Conservation (phyloP, 2,888 invertebrate species). For the Ophion obscuratus region DNA sequence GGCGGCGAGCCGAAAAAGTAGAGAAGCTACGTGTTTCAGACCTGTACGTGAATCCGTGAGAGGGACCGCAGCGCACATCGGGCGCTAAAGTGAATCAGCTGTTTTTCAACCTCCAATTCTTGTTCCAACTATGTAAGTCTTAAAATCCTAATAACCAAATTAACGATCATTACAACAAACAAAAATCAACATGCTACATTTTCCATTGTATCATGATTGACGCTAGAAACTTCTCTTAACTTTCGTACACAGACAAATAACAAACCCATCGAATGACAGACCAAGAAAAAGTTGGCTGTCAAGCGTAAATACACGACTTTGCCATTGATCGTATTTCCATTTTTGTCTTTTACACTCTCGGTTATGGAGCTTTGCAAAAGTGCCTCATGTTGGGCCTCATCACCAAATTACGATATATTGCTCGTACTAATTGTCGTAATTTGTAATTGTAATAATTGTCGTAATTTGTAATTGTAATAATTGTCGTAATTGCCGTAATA, state of each 20-base stretch:
- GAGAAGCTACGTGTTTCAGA: too few relatives aligned
- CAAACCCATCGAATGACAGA: neutral
- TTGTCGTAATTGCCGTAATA: too few relatives aligned
- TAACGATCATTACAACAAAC: neutral
- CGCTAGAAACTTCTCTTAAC: neutral
- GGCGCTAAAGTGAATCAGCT: neutral
- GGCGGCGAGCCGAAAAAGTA: too few relatives aligned
- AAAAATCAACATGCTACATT: neutral
- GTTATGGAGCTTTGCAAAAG: neutral
- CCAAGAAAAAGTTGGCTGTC: neutral
- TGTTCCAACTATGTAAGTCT: neutral
- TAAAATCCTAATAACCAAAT: neutral
- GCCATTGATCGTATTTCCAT: neutral
- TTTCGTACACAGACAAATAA: neutral
- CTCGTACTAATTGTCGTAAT: too few relatives aligned
- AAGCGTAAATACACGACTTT: neutral
- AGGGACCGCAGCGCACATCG: neutral
- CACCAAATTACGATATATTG: neutral
- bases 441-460: too few relatives aligned
- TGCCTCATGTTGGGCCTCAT: neutral
- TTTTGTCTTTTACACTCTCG: neutral
- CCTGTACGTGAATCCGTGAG: too few relatives aligned
- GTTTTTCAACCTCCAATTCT: neutral
- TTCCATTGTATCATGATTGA: neutral
- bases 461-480: too few relatives aligned